A percentile compares a stretch with the other conserved stretches of the same genome.
Conservation (phyloP, 35 echinoderm and acorn worm species). For the Lytechinus variegatus region DNA sequence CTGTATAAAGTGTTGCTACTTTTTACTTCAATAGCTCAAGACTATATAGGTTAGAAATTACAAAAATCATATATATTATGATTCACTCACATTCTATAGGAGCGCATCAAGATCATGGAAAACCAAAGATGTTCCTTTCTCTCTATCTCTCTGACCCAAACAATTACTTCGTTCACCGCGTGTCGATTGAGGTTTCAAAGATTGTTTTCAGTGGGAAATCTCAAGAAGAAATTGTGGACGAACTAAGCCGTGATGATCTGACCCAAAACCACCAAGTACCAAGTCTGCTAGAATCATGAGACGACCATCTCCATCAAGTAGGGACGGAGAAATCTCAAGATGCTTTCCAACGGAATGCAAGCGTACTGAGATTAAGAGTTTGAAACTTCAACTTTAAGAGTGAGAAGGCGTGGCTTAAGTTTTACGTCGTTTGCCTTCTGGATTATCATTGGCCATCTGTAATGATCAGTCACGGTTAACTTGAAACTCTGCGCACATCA, state of each 20-base stretch:
- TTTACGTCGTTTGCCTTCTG: too few species aligned
- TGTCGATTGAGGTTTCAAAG: not conserved
- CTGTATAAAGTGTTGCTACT: too few species aligned
- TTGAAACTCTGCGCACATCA: not conserved
- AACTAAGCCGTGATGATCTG: not conserved
- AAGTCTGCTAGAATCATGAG: not conserved
- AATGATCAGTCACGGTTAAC: not conserved
- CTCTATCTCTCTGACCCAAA: too few species aligned
- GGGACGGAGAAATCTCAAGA: not conserved
- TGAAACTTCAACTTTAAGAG: not conserved
- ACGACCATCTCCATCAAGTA: not conserved
- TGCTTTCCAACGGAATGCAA: not conserved
- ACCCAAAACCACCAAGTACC: not conserved
- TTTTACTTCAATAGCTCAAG: too few species aligned
- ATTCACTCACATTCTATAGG: too few species aligned
- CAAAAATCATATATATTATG: too few species aligned
- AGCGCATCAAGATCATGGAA: too few species aligned
- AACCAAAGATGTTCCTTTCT: too few species aligned
- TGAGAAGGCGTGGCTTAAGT: not conserved
- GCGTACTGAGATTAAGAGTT: not conserved
- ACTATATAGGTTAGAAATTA: too few species aligned
- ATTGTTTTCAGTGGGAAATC: not conserved
- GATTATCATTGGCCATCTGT: not conserved
- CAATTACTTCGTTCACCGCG: too few species aligned
- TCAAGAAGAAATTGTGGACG: not conserved